Evolutionary conservation across 2,888 invertebrate genomes (phyloP).

Genomic region (Nomada lathburiana): DNA sequence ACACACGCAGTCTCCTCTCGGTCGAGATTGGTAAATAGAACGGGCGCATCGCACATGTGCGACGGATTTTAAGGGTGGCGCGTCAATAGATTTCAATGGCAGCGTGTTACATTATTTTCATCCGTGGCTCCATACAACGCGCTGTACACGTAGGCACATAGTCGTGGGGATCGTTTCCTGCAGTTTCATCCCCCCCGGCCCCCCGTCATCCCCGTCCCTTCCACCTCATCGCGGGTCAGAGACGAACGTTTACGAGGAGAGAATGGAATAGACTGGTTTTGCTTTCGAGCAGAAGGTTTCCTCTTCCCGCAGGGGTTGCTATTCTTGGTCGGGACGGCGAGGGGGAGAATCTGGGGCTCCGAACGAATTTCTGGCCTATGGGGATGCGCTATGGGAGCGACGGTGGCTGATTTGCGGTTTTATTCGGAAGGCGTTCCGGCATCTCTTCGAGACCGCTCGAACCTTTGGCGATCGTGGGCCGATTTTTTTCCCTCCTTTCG

Average conservation of each 20-base stretch:
- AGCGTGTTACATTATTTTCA: conserved; percentile 78
- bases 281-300: conserved; percentile 52
- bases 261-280: conserved; percentile 67
- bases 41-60: conserved; percentile 52
- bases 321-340: background rate
- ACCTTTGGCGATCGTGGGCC: background rate
- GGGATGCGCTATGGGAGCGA: conserved; percentile 67
- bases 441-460: background rate
- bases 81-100: conserved; percentile 78
- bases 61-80: conserved; percentile 67
- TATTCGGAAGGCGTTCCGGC: conserved; percentile 42
- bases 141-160: background rate
- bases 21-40: conserved; percentile 39
- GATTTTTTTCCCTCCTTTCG: background rate
- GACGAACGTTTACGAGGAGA: conserved; percentile 28
- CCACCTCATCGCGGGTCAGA: background rate
- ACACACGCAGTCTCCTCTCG: background rate
- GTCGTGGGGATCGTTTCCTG: conserved; percentile 64
- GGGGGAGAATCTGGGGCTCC: conserved; percentile 28
- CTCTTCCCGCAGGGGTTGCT: conserved; percentile 51
- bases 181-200: conserved; percentile 14
- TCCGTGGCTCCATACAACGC: conserved; percentile 44
- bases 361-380: conserved; percentile 62
- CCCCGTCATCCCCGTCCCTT: background rate
- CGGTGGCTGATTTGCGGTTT: conserved; percentile 76